Percentiles rank a stretch among this genome's conserved stretches.
phyloP scores from a whole-genome alignment of 2,113 vertebrate species.

The Pygoscelis antarcticus region DNA sequence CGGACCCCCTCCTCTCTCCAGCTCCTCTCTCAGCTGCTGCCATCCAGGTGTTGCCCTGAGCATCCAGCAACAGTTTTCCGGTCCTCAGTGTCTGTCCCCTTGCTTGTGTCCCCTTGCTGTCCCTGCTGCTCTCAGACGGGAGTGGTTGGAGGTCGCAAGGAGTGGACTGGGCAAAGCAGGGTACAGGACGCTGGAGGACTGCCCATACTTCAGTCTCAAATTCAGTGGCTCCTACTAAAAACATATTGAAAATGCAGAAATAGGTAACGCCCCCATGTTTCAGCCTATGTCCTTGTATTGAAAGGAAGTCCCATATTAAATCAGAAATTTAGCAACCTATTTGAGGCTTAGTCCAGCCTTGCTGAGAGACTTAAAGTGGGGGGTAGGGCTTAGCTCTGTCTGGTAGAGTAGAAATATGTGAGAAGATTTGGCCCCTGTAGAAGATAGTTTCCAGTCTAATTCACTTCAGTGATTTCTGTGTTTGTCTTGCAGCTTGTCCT shows the following conservation, averaged over 20 bases:
- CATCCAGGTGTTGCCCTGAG: neutral
- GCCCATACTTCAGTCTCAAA: neutral
- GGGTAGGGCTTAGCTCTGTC: neutral
- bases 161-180: neutral
- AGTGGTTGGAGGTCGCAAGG: neutral
- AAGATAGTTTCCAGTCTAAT: slow-evolving; percentile 45
- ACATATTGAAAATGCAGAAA: neutral
- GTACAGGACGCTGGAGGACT: neutral
- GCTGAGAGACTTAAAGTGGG: neutral
- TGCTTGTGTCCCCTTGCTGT: neutral
- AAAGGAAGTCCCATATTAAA: neutral
- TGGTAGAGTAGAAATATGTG: neutral
- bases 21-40: fast-evolving
- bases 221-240: neutral
- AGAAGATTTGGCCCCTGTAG: neutral
- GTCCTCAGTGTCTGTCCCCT: neutral
- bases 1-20: fast-evolving
- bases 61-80: neutral
- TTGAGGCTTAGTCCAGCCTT: neutral
- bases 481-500: slow-evolving; percentile 42
- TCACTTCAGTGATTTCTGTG: neutral
- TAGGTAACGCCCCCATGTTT: neutral
- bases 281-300: neutral
- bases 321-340: neutral
- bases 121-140: neutral